Evolutionary conservation across 2,797 vertebrate species (phyloP).

Genomic region (Sylvilagus floridanus): DNA sequence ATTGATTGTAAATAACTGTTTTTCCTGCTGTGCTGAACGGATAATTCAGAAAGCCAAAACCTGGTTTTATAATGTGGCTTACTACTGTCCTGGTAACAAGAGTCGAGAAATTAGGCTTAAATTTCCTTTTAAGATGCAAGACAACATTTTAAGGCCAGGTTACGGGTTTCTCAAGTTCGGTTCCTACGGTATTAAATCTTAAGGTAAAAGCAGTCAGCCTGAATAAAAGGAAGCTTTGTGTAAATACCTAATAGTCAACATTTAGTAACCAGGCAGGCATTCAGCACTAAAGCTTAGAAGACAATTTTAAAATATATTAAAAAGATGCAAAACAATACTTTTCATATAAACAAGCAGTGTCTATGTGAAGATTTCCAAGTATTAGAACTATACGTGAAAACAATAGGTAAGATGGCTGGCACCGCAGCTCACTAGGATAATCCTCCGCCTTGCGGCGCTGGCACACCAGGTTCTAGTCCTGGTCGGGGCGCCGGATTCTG

Average conservation of each 20-base stretch:
- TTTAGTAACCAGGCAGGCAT: slow-evolving; percentile 5
- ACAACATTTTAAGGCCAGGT: background rate
- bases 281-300: slow-evolving; percentile 10
- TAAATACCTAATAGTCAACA: slow-evolving; percentile 27
- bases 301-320: slow-evolving; percentile 20
- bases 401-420: background rate
- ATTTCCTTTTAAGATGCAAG: slow-evolving; percentile 28
- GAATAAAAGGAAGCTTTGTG: background rate
- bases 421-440: too few species aligned
- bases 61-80: background rate
- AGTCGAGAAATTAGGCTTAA: slow-evolving; percentile 14
- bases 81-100: background rate
- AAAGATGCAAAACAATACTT: slow-evolving; percentile 41
- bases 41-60: slow-evolving; percentile 45
- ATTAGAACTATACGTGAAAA: slow-evolving; percentile 30
- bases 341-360: slow-evolving; percentile 17
- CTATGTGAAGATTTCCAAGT: slow-evolving; percentile 18
- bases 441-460: too few species aligned
- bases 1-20: slow-evolving; percentile 1
- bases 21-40: background rate
- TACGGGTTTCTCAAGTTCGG: background rate
- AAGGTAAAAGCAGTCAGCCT: slow-evolving; percentile 17
- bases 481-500: too few species aligned
- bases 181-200: slow-evolving; percentile 31
- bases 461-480: too few species aligned